Evolutionary conservation across 2,113 vertebrate genomes (phyloP), one percentile per base, ranked within the genome.

Genomic region (Pimephales promelas): DNA sequence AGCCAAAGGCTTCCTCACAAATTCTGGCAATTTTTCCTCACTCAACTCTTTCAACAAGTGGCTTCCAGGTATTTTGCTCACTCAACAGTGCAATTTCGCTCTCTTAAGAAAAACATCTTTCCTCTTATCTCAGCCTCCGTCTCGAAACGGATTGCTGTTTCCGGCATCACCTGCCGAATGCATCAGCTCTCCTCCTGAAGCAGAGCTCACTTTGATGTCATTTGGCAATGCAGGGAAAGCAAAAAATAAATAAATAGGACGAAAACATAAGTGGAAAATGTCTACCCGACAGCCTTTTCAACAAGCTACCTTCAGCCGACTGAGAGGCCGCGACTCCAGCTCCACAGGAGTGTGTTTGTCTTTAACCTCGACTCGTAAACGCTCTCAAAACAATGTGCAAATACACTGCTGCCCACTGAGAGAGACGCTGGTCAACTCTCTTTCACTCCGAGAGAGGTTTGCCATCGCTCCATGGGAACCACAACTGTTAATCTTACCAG

Each of bases 391-490:
- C 61, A 79, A 73, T 54, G 66, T 59, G 11, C 81, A 83, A 79
- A 72, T 73, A 79, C 28, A 56, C 45, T 5, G 81, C 81, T n/a
- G 57, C 81, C 76, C 34, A 49, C 85, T 74, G 81, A 56, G 75
- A 34, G 73, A 64, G 31, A 77, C 56, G 26, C 34, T 5, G 28
- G 54, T 64, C 22, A 36, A 40, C n/a, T 43, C 28, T 77, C 13
- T 54, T 54, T 54, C 7, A 3, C 11, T 49, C 22, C 4, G 9
- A 22, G 34, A 62, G 52, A 83, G 68, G 56, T 85, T 83, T 79
- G 70, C 62, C 66, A 24, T 74, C 66, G 47, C 40, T 18, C 83
- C 86, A 85, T 82, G 80, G 83, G 75, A 87, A 87, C 83, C 80
- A 52, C 45, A 70, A 26, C 49, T 64, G 54, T 52, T 70, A 70